A percentile compares a stretch with the other conserved stretches of the same genome.
phyloP scores from a whole-genome alignment of 2,797 vertebrate species.

The Pseudocheirus occidentalis region DNA sequence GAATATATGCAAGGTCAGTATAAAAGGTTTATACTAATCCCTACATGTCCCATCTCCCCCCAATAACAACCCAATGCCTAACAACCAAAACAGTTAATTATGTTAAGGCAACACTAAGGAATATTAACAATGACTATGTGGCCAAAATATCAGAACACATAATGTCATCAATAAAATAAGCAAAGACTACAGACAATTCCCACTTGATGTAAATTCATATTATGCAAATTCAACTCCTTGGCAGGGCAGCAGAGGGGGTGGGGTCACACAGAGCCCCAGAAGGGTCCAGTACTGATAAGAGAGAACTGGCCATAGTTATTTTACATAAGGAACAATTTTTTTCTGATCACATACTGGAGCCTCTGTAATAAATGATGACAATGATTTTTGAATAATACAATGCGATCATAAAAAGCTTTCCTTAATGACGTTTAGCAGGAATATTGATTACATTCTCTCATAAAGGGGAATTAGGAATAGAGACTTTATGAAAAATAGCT shows the following conservation, averaged over 20 bases:
- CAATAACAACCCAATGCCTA: background rate
- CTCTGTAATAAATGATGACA: constrained; percentile 7
- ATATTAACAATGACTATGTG: background rate
- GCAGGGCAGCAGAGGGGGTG: background rate
- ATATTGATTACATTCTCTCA: constrained; percentile 41
- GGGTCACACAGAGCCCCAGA: background rate
- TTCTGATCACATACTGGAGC: constrained; percentile 4
- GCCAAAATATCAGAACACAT: background rate
- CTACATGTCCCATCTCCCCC: background rate
- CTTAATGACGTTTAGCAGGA: constrained; percentile 24
- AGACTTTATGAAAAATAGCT: constrained; percentile 45
- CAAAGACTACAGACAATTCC: background rate
- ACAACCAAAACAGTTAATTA: background rate
- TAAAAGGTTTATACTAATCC: background rate
- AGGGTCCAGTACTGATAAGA: background rate
- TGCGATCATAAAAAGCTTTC: constrained; percentile 6
- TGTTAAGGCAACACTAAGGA: background rate
- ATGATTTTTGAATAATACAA: constrained; percentile 41
- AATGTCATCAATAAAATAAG: background rate
- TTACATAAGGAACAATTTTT: background rate
- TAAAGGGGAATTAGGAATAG: background rate
- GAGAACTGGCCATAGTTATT: background rate
- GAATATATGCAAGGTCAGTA: background rate
- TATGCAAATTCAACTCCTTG: background rate
- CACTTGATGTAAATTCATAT: background rate